Conservation (phyloP, 1,140 invertebrate species). For the Notospermus geniculatus region DNA sequence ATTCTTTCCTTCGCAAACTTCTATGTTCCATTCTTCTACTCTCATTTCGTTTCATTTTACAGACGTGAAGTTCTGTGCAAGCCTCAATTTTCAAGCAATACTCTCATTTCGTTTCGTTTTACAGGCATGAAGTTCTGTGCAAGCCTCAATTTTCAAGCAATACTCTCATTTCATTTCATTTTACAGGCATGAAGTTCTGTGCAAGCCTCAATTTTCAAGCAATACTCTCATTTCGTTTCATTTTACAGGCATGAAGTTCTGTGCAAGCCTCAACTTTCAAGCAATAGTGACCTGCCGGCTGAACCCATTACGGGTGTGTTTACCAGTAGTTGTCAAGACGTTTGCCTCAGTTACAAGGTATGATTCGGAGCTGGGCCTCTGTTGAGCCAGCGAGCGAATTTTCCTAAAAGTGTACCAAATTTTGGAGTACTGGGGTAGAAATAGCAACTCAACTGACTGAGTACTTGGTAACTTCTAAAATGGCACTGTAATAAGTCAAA, state of each 20-base stretch:
- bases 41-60: conserved; percentile 66
- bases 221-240: too few species aligned
- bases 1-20: background rate
- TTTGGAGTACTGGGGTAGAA: too few species aligned
- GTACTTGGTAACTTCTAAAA: background rate
- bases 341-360: conserved; percentile 79
- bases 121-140: too few species aligned
- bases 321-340: conserved; percentile 71
- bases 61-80: too few species aligned
- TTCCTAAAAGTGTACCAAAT: too few species aligned
- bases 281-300: conserved; percentile 78
- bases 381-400: too few species aligned
- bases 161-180: too few species aligned
- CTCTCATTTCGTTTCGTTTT: too few species aligned
- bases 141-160: too few species aligned
- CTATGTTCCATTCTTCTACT: background rate
- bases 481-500: background rate
- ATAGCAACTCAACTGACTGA: background rate
- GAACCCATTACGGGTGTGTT: conserved; percentile 81
- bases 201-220: too few species aligned
- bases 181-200: too few species aligned
- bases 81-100: too few species aligned
- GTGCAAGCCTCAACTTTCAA: conserved; percentile 71
- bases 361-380: background rate
- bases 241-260: conserved; percentile 63